Evolutionary conservation across 2,888 invertebrate species (phyloP), one percentile per base, ranked within the genome.

Genomic region (Dryadula phaetusa): DNA sequence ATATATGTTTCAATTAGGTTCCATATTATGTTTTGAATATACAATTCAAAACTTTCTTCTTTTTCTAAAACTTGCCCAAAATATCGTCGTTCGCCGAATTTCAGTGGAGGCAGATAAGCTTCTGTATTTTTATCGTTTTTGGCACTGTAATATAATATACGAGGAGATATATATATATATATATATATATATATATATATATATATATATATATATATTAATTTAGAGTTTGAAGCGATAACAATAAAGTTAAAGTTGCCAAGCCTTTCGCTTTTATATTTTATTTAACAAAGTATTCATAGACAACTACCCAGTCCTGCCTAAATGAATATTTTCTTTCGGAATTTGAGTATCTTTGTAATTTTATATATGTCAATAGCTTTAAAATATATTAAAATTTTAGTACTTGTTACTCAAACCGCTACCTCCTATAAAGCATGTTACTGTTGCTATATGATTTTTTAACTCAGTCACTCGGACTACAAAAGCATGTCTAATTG

Each of bases 401-500:
- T 28, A 46, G 18, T 75, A 87, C 91, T 74, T 84, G 4, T 82
- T 58, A 46, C 84, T 76, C 12, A 87, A 66, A 49, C 75, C 69
- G 6, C 79, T 80, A 1, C 80, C 34, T 42, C 88, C 89, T 32
- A 73, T 16, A 25, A 70, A 66, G 32, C 84, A 80, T 3, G 72
- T 76, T 2, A 89, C 75, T 1, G 81, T 81, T 1, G 80, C 82
- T 4, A 79, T 72, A 61, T 79, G 78, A 6, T 70, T 64, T 14
- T 75, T 74, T 34, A 90, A 72, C 0, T 88, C 84, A 10, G 49
- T 62, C 0, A 89, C 90, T 70, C 85, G 80, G 3, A 89, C 85
- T 3, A 90, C 84, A 65, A 90, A 83, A 1, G 76, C 74, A 63
- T 92, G 90, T 1, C 80, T 74, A 20, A 92, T 88, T 3, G 88